Percentiles rank a stretch among this genome's conserved stretches.
phyloP scores from a whole-genome alignment of 2,888 invertebrate species.

The Agrotis segetum region DNA sequence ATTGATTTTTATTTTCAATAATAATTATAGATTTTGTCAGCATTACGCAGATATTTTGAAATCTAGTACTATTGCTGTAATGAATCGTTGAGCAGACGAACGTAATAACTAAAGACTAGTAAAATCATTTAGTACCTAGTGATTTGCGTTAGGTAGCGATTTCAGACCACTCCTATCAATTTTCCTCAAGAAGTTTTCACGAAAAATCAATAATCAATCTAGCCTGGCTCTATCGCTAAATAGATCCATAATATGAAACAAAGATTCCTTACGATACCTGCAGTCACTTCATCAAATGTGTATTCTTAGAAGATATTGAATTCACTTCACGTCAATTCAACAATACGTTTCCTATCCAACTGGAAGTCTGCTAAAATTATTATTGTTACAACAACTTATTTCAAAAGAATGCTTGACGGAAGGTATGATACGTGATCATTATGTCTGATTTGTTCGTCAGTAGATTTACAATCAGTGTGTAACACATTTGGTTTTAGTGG shows the following conservation, averaged over 20 bases:
- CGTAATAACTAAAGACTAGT: not conserved
- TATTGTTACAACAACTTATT: conserved; percentile 8
- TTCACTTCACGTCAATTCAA: conserved; percentile 36
- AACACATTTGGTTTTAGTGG: no score
- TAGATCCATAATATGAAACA: not conserved
- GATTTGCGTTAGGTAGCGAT: not conserved
- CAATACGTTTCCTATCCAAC: conserved; percentile 31
- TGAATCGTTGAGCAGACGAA: not conserved
- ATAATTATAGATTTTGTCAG: not conserved
- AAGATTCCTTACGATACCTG: not conserved
- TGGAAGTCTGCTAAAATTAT: conserved; percentile 23
- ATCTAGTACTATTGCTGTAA: no score
- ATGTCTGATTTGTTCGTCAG: not conserved
- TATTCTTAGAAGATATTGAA: conserved; percentile 9
- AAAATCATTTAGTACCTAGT: not conserved
- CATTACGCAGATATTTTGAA: no score
- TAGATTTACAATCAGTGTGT: not conserved
- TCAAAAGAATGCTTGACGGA: conserved; percentile 1
- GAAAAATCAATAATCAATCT: not conserved
- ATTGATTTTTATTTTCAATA: not conserved
- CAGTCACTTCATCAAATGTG: not conserved
- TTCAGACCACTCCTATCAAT: not conserved
- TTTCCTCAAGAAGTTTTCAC: not conserved
- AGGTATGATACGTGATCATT: conserved; percentile 5
- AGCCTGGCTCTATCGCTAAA: not conserved